A percentile compares a stretch with the other conserved stretches of the same genome.
Conservation (phyloP, 2,797 vertebrate genomes). For the Darevskia mixta region DNA sequence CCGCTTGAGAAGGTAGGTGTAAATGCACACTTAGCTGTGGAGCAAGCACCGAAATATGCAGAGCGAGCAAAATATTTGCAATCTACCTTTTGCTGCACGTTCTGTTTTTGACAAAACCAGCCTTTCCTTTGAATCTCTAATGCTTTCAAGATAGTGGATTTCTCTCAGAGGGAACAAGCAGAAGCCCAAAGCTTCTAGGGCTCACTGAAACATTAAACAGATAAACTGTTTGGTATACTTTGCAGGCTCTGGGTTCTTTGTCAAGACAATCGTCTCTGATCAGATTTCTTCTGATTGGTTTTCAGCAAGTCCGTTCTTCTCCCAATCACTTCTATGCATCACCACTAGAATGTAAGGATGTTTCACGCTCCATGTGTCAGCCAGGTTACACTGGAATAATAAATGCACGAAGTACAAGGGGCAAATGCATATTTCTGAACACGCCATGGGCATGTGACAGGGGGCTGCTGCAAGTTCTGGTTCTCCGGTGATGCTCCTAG, state of each 20-base stretch:
- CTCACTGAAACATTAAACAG: not conserved
- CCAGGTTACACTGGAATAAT: not conserved
- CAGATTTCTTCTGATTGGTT: not conserved
- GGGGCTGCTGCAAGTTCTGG: too few species aligned
- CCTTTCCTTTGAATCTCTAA: slow-evolving; percentile 32
- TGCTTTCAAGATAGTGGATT: slow-evolving; percentile 21
- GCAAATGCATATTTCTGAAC: not conserved
- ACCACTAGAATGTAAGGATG: not conserved
- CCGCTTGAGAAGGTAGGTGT: not conserved
- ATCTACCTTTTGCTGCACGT: not conserved
- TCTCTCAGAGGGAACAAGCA: slow-evolving; percentile 6
- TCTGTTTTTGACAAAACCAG: slow-evolving; percentile 2
- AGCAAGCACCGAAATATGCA: slow-evolving; percentile 30
- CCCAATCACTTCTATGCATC: not conserved
- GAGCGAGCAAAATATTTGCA: slow-evolving; percentile 30
- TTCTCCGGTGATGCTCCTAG: not conserved
- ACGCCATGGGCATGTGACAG: not conserved
- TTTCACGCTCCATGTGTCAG: not conserved
- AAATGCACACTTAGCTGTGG: not conserved
- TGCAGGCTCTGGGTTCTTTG: not conserved
- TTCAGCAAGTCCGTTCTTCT: not conserved
- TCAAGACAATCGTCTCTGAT: not conserved
- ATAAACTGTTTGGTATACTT: not conserved
- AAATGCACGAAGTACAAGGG: not conserved
- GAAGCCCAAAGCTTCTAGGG: not conserved